Evolutionary conservation across 2,797 vertebrate species (phyloP).

Genomic region (Siniperca undulata): DNA sequence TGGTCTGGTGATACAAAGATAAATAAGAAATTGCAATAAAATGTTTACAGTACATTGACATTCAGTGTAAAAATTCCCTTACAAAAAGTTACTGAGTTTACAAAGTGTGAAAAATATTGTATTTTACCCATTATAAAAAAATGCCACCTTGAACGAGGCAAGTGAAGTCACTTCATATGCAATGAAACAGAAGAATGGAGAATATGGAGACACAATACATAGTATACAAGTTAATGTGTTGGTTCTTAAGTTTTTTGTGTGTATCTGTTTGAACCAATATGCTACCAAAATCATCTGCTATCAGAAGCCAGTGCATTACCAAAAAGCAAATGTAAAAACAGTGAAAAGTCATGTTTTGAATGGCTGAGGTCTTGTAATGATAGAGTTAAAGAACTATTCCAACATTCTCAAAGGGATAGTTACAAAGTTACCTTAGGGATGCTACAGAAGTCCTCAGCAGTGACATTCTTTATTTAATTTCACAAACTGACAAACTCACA

Average conservation of each 20-base stretch:
- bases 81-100: slow-evolving; percentile 90
- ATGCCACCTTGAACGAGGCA: slow-evolving; percentile 95
- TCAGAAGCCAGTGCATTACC: slow-evolving; percentile 40
- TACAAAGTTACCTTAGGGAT: slow-evolving; percentile 49
- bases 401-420: slow-evolving; percentile 45
- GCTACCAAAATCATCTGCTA: slow-evolving; percentile 61
- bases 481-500: slow-evolving; percentile 23
- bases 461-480: slow-evolving; percentile 28
- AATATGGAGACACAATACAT: slow-evolving; percentile 44
- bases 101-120: slow-evolving; percentile 94
- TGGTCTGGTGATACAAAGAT: slow-evolving; percentile 59
- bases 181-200: slow-evolving; percentile 62
- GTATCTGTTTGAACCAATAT: slow-evolving; percentile 54
- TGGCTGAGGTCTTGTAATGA: slow-evolving; percentile 48
- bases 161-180: slow-evolving; percentile 86
- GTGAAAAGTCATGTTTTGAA: slow-evolving; percentile 24
- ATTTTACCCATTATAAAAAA: slow-evolving; percentile 88
- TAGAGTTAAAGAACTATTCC: slow-evolving; percentile 27
- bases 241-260: slow-evolving; percentile 27
- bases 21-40: slow-evolving; percentile 65
- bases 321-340: slow-evolving; percentile 53
- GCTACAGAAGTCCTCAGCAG: slow-evolving; percentile 64
- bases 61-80: slow-evolving; percentile 83
- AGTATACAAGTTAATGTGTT: slow-evolving; percentile 39
- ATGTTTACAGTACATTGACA: slow-evolving; percentile 67